Base-by-base conservation (phyloP, 1,140 invertebrate genomes). In the Trissolcus basalis region DNA sequence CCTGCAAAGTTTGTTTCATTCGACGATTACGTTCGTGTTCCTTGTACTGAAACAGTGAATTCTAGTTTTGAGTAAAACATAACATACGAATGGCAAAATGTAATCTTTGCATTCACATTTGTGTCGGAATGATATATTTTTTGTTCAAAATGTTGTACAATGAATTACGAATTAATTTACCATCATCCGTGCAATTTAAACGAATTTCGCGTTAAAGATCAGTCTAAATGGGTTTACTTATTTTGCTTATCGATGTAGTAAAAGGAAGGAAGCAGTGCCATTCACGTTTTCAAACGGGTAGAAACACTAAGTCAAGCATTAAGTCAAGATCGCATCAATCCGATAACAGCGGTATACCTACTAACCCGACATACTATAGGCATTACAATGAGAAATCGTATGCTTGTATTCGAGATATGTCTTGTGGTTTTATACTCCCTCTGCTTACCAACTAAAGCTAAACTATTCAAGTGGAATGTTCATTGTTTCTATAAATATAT, bases 261-360 rank as follows among this genome's bases (percentile, higher is more conserved):
- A 72, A 65, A 65, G 69, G 60, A 64, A 72, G 69, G 69, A 72
- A 72, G 60, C 59, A 65, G 60, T 72, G 41, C 55, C 69, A 58
- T 72, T 72, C 69, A 73, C 70, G 54, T 60, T 73, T 65, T 73
- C 61, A 50, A 65, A 43, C 19, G 61, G 56, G 55, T 67, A 58
- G 51, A 74, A 74, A 61, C 47, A 59, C 56, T 61, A 67, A 67
- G 71, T 73, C 70, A 60, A 65, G 61, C 70, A 55, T 73, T 73
- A 73, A 73, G 70, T 74, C 63, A 56, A 74, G 71, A 74, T 74
- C 71, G 63, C 58, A 74, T 67, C 71, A 61, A 67, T 74, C 71
- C 71, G 71, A 74, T 74, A 74, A 54, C 59, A 65, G 41, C 47
- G 51, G 50, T 54, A 51, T 73, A 54, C 55, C 54, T 65, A 60